Evolutionary conservation across 37 sponge, comb jelly and placozoan species (phyloP).

Genomic region (Chondrilla cf. caribensis): DNA sequence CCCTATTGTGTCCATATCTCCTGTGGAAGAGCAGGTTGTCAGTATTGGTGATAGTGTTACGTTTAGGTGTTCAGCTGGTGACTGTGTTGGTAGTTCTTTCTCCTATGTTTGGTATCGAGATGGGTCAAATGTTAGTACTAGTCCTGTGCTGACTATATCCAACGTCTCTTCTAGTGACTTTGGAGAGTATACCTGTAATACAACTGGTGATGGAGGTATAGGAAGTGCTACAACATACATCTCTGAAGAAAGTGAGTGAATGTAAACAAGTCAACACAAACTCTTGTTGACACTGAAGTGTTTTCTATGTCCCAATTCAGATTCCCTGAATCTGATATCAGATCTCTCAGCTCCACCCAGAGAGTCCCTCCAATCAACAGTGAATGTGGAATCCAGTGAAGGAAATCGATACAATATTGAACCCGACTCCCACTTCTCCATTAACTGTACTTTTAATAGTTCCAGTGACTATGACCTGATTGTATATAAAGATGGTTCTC

Average conservation of each 20-base stretch:
- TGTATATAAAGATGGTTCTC: background rate
- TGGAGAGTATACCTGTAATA: conserved; percentile 18
- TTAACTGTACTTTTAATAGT: conserved; percentile 1
- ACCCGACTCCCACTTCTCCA: background rate
- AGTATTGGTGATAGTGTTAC: background rate
- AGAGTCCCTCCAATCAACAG: conserved; percentile 1
- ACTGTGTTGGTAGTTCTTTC: background rate
- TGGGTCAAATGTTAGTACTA: background rate
- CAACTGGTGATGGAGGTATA: background rate
- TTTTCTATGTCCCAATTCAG: background rate
- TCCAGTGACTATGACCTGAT: background rate
- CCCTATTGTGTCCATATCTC: conserved; percentile 1
- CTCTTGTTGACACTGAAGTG: background rate
- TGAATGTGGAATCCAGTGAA: background rate
- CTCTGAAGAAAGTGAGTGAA: background rate
- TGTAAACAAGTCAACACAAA: background rate
- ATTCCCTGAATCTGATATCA: background rate
- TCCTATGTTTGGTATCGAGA: background rate
- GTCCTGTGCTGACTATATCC: background rate
- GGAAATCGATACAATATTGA: conserved; percentile 7
- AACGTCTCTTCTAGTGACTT: background rate
- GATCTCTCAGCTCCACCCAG: conserved; percentile 20
- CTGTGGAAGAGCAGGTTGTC: background rate
- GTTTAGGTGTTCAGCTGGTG: background rate
- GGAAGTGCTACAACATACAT: background rate